Conservation (phyloP, 92 coral and sea anemone genomes). For the Parazoanthus swiftii region DNA sequence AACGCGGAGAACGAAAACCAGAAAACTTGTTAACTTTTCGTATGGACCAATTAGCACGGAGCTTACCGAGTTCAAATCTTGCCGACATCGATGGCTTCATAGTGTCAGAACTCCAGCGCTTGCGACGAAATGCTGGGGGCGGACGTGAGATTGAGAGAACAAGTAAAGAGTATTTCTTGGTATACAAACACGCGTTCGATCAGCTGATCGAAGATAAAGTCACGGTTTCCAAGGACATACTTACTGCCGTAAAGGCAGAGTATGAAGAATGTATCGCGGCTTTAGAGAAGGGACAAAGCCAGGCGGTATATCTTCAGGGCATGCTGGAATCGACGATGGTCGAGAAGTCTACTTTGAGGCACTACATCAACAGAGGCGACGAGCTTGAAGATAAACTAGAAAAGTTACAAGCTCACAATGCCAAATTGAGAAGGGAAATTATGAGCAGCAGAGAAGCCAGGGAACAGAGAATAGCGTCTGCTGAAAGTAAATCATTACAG, state of each 20-base stretch:
- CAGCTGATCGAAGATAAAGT: constrained; percentile 80
- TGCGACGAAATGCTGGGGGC: constrained; percentile 10
- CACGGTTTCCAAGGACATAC: constrained; percentile 72
- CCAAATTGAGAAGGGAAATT: constrained; percentile 56
- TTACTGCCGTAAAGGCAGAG: constrained; percentile 85
- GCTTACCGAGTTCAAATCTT: constrained; percentile 46
- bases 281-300: constrained; percentile 86
- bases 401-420: constrained; percentile 57
- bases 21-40: constrained; percentile 11
- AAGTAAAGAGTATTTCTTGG: constrained; percentile 70
- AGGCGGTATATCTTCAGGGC: constrained; percentile 78
- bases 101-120: constrained; percentile 67
- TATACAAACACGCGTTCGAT: constrained; percentile 85
- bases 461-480: constrained; percentile 54
- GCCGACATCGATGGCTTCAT: constrained; percentile 73
- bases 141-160: constrained; percentile 54
- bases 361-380: constrained; percentile 75
- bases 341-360: constrained; percentile 76
- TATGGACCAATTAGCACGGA: constrained; percentile 40
- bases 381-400: constrained; percentile 81
- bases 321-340: constrained; percentile 81
- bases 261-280: constrained; percentile 81
- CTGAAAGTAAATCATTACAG: constrained; percentile 62
- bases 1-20: background rate
- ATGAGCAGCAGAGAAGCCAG: constrained; percentile 53